These are phyloP conservation scores for Geophilus truncorum DNA, from an alignment of 2,888 invertebrate species.

Conservation along the genomic window DNA sequence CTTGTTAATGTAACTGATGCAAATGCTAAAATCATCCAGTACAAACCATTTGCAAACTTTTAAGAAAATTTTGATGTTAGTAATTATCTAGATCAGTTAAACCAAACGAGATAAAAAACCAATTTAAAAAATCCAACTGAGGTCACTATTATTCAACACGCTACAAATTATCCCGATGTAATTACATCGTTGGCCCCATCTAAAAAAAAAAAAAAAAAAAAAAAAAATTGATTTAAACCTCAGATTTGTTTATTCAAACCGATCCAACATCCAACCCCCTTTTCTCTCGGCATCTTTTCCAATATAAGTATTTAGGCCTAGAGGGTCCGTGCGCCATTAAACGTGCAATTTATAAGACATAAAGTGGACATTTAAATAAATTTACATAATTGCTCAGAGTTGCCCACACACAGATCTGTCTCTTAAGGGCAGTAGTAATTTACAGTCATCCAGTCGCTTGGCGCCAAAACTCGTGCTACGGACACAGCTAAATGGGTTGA, in stretches of 20 bases:
- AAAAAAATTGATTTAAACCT: neutral
- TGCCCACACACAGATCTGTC: conserved; percentile 10
- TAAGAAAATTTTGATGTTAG: too few relatives aligned
- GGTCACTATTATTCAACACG: too few relatives aligned
- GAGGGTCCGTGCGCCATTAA: neutral
- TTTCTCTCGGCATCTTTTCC: neutral
- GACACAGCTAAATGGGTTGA: neutral
- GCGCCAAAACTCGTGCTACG: neutral
- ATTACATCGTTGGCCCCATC: neutral
- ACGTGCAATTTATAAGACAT: conserved; percentile 5
- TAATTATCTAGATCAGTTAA: too few relatives aligned
- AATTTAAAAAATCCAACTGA: too few relatives aligned
- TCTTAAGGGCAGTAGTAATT: conserved; percentile 7
- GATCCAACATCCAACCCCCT: neutral
- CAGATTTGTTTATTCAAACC: neutral
- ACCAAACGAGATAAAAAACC: too few relatives aligned
- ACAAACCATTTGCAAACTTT: too few relatives aligned
- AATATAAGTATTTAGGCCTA: neutral
- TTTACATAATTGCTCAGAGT: neutral
- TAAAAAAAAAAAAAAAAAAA: neutral
- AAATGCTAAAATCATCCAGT: too few relatives aligned
- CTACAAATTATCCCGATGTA: too few relatives aligned
- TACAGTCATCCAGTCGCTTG: neutral
- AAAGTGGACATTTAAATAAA: conserved; percentile 10
- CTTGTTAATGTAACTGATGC: too few relatives aligned